phyloP scores from a whole-genome alignment of 2,113 vertebrate genomes.

The Chlamydotis undulata region DNA sequence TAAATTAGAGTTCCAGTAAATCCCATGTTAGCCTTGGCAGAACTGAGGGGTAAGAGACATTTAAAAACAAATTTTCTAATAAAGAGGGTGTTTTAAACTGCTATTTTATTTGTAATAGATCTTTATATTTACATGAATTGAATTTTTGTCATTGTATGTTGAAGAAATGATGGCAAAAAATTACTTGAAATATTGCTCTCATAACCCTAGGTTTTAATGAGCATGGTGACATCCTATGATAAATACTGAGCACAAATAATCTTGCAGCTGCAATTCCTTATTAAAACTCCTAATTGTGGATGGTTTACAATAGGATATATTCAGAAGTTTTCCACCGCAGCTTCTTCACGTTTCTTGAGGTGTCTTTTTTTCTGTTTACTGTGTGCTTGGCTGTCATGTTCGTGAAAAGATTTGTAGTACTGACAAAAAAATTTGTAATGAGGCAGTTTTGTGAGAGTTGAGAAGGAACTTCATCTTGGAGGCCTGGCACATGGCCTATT shows the following conservation, averaged over 20 bases:
- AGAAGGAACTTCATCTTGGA: not conserved
- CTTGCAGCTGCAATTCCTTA: constrained; percentile 60
- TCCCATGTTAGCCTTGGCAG: not conserved
- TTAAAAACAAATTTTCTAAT: not conserved
- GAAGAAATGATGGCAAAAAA: not conserved
- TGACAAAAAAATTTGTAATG: not conserved
- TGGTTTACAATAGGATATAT: constrained; percentile 63
- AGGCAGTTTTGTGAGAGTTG: not conserved
- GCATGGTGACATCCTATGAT: constrained; percentile 48
- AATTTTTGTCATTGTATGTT: not conserved
- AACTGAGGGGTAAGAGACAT: not conserved
- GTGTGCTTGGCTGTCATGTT: constrained; percentile 17
- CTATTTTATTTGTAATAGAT: not conserved
- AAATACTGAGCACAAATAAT: constrained; percentile 60
- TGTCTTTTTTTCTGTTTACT: not conserved
- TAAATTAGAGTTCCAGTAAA: not conserved
- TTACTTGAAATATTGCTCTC: not conserved
- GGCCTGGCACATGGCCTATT: not conserved
- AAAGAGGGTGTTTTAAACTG: not conserved
- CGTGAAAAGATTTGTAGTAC: not conserved
- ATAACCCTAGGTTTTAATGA: constrained; percentile 51
- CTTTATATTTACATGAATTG: not conserved
- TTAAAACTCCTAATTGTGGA: constrained; percentile 58
- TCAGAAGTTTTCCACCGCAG: constrained; percentile 48
- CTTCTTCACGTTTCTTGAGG: constrained; percentile 16